Conservation (phyloP, 1,140 invertebrate species). For the Anadara kagoshimensis region DNA sequence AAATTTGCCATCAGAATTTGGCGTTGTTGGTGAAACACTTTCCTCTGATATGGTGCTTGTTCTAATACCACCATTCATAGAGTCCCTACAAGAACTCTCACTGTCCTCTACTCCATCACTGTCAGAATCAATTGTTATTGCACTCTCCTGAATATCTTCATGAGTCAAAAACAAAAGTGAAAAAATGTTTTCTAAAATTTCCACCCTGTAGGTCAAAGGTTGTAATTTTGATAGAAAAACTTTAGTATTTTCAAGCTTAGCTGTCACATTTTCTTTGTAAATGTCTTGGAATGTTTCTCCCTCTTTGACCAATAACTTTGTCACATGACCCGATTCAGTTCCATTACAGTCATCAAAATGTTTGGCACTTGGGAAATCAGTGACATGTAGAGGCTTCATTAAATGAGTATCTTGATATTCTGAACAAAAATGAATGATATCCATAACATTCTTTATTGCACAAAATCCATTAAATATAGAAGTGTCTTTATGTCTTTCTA, state of each 20-base stretch:
- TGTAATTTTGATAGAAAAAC: slow-evolving; percentile 64
- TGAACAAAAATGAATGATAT: slow-evolving; percentile 62
- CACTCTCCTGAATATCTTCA: slow-evolving; percentile 64
- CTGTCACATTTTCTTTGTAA: slow-evolving; percentile 59
- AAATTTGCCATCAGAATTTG: not conserved
- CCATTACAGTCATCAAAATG: slow-evolving; percentile 15
- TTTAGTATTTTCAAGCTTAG: slow-evolving; percentile 56
- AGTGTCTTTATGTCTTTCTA: slow-evolving; percentile 66
- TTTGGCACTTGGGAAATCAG: slow-evolving; percentile 19
- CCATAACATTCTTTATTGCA: slow-evolving; percentile 68
- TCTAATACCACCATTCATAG: slow-evolving; percentile 6
- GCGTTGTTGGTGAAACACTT: slow-evolving; percentile 13
- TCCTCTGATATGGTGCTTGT: slow-evolving; percentile 16
- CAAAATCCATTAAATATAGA: slow-evolving; percentile 67
- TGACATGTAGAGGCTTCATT: slow-evolving; percentile 52
- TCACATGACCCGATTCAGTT: not conserved
- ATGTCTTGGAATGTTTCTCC: slow-evolving; percentile 45
- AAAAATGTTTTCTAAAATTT: slow-evolving; percentile 75
- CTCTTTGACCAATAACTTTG: slow-evolving; percentile 15
- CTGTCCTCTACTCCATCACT: slow-evolving; percentile 55
- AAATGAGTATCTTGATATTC: slow-evolving; percentile 54
- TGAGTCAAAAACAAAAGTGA: slow-evolving; percentile 72
- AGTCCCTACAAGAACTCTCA: slow-evolving; percentile 32
- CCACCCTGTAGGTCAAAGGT: slow-evolving; percentile 71
- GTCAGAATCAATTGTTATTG: slow-evolving; percentile 48